Conservation (phyloP, 1,140 invertebrate genomes). For the Cotesia chilonis region DNA sequence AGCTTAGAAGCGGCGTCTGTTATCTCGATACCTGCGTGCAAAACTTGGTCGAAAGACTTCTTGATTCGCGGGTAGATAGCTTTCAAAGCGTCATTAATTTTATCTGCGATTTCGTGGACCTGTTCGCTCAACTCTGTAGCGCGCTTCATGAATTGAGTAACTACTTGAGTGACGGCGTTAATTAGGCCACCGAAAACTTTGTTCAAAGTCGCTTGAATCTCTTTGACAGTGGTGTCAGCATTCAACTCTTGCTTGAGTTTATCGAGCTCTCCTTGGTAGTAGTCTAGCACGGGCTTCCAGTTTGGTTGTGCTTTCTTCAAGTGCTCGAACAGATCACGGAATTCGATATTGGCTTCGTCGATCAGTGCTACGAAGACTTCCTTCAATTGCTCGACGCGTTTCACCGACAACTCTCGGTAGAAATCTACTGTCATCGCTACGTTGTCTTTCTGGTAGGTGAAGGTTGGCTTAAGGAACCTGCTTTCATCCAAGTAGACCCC, state of each 20-base stretch:
- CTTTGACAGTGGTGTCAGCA: slow-evolving; percentile 72
- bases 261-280: slow-evolving; percentile 69
- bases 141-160: slow-evolving; percentile 51
- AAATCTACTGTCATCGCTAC: slow-evolving; percentile 57
- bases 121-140: slow-evolving; percentile 62
- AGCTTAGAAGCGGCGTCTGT: slow-evolving; percentile 65
- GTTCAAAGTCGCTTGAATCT: slow-evolving; percentile 71
- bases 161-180: slow-evolving; percentile 58
- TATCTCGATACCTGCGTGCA: slow-evolving; percentile 56
- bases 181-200: slow-evolving; percentile 61
- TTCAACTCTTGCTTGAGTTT: slow-evolving; percentile 73
- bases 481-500: slow-evolving; percentile 71
- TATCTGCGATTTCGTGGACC: slow-evolving; percentile 61
- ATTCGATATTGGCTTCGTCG: slow-evolving; percentile 54
- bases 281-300: slow-evolving; percentile 67
- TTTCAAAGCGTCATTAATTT: slow-evolving; percentile 58
- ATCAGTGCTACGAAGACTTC: slow-evolving; percentile 58
- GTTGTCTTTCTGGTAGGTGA: slow-evolving; percentile 71
- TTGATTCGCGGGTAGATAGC: slow-evolving; percentile 66
- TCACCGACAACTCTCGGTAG: slow-evolving; percentile 39
- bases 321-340: slow-evolving; percentile 61
- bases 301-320: slow-evolving; percentile 71
- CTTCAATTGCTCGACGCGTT: slow-evolving; percentile 56
- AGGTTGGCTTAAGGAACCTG: slow-evolving; percentile 75
- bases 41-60: slow-evolving; percentile 66